Base-by-base conservation (phyloP, 2,113 vertebrate species). In the Nycticebus coucang region DNA sequence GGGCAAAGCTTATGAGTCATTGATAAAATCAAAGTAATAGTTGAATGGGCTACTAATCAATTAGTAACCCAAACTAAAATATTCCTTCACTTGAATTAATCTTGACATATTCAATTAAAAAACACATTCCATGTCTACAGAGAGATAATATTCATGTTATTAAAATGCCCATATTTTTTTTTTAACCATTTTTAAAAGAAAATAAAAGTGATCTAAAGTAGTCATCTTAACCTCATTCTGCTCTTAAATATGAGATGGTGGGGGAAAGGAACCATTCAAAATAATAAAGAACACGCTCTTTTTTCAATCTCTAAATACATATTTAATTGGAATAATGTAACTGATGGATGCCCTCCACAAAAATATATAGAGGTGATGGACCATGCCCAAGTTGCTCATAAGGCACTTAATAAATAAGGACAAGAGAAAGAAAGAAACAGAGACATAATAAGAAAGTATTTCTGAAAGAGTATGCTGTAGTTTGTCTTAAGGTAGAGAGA, bases 271-370 rank as follows among this genome's bases (percentile, higher is more conserved):
- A 60, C 14, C 37, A 64, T 87, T 86, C 74, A 74, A 97, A 89
- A 89, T 88, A 78, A 93, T 60, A 96, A 79, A 83, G 84, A 89
- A 84, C 41, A 68, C 57, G 79, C 45, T 91, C 64, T 45, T 85
- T 91, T 33, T 50, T 60, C 53, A 91, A 37, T 69, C 74, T 93
- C 21, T 21, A 89, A 74, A 57, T 64, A 93, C 33, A 86, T 60
- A 96, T 79, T 97, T 97, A 97, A 97, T 94, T 6, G 4, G 77
- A 91, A 94, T 97, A 95, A 97, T 97, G 95, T 83, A 96, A 85
- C 24, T 86, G 86, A 95, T 96, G 86, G 93, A 96, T 77, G 93
- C 75, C 78, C 86, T 97, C 91, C 93, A 97, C 86, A 87, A 37
- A 94, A 94, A 50, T 59, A 83, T 37, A 10, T 41, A 87, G 62